Conservation (phyloP, 2,888 invertebrate genomes). For the Myathropa florea region DNA sequence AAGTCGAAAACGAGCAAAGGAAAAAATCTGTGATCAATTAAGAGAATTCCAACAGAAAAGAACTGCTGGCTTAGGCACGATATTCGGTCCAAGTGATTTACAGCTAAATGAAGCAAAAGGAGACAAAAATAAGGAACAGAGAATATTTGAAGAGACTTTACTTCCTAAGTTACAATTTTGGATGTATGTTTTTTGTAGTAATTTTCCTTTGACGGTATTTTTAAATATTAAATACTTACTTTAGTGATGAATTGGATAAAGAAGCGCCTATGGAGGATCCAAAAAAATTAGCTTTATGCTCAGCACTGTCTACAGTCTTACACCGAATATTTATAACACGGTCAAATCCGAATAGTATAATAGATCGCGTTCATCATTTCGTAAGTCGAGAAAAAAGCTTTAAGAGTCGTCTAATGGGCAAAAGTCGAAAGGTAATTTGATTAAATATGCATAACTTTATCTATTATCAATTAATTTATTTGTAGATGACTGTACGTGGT, state of each 20-base stretch:
- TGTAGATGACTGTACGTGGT: constrained; percentile 89
- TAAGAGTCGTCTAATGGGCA: constrained; percentile 86
- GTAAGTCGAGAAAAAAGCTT: constrained; percentile 92
- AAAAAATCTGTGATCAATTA: constrained; percentile 79
- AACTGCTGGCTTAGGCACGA: constrained; percentile 92
- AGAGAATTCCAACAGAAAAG: constrained; percentile 88
- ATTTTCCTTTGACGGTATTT: neutral
- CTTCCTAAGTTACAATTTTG: constrained; percentile 87
- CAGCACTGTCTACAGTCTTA: constrained; percentile 90
- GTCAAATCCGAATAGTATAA: constrained; percentile 82
- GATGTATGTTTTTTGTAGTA: constrained; percentile 81
- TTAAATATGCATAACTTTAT: neutral
- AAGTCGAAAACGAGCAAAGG: constrained; percentile 86
- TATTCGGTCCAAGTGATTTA: constrained; percentile 93
- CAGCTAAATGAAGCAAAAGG: constrained; percentile 89
- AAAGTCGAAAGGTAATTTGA: constrained; percentile 84
- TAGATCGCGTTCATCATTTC: constrained; percentile 91
- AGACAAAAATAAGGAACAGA: constrained; percentile 89
- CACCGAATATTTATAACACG: constrained; percentile 88
- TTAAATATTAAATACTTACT: constrained; percentile 29
- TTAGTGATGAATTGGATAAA: constrained; percentile 85
- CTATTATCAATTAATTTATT: neutral
- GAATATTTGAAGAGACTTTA: constrained; percentile 88
- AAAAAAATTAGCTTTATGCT: constrained; percentile 85
- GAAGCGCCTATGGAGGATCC: constrained; percentile 83